phyloP scores from a whole-genome alignment of 1,140 invertebrate genomes.

The Drosophila eugracilis region DNA sequence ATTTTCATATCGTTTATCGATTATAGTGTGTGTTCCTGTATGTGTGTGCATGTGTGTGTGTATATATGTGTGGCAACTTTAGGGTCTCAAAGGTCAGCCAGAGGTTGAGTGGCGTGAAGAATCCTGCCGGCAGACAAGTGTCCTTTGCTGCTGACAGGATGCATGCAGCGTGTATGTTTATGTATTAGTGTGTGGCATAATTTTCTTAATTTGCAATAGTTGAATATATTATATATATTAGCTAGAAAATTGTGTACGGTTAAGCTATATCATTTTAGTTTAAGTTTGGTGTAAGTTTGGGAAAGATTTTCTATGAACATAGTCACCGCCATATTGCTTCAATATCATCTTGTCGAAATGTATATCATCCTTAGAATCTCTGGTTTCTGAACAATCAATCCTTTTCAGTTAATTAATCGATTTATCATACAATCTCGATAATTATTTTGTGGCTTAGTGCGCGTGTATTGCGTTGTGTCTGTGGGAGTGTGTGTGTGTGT shows the following conservation, averaged over 20 bases:
- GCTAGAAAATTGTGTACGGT: conserved; percentile 41
- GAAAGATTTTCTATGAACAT: conserved; percentile 70
- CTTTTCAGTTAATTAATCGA: conserved; percentile 7
- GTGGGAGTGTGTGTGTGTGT: conserved; percentile 26
- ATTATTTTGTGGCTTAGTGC: conserved; percentile 27
- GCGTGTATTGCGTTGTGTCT: conserved; percentile 35
- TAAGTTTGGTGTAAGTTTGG: conserved; percentile 36
- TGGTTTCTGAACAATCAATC: background rate
- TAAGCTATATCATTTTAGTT: conserved; percentile 50
- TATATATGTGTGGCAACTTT: conserved; percentile 27
- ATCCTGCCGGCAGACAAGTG: conserved; percentile 41
- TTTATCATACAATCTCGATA: conserved; percentile 5
- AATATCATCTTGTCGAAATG: conserved; percentile 76
- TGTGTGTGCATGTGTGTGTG: conserved; percentile 5
- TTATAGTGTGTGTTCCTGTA: conserved; percentile 22
- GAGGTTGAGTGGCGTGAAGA: conserved; percentile 36
- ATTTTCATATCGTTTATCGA: conserved; percentile 32
- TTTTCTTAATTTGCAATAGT: conserved; percentile 39
- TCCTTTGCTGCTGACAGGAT: conserved; percentile 31
- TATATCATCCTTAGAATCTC: conserved; percentile 15
- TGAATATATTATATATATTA: conserved; percentile 28
- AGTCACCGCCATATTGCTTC: conserved; percentile 85
- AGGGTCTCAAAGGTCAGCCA: conserved; percentile 40
- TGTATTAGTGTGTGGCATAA: conserved; percentile 28
- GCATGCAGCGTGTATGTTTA: conserved; percentile 33